phyloP scores from a whole-genome alignment of 2,113 vertebrate species.

The Semnopithecus entellus region DNA sequence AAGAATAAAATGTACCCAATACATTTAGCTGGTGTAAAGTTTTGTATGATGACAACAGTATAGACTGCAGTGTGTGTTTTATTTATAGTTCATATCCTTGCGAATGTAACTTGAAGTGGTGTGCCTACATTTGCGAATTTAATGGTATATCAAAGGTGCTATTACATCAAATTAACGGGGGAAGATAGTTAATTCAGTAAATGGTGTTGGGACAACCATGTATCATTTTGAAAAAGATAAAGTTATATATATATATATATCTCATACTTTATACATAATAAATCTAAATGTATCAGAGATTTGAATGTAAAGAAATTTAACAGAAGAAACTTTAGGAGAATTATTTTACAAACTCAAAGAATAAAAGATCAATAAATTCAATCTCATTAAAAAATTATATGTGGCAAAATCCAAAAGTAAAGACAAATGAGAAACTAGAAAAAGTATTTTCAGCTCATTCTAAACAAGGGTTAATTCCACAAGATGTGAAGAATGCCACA shows the following conservation, averaged over 20 bases:
- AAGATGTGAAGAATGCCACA: not conserved
- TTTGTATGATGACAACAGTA: not conserved
- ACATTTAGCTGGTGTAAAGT: not conserved
- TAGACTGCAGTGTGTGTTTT: not conserved
- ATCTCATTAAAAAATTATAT: not conserved
- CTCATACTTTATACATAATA: not conserved
- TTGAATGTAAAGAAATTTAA: not conserved
- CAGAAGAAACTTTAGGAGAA: not conserved
- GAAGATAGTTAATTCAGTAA: not conserved
- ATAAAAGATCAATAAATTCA: not conserved
- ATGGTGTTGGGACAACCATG: not conserved
- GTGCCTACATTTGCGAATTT: not conserved
- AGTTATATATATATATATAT: not conserved
- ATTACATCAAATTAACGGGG: not conserved
- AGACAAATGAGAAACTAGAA: slow-evolving; percentile 9
- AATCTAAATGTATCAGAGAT: not conserved
- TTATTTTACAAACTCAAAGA: not conserved
- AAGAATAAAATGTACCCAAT: no score
- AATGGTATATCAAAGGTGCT: not conserved
- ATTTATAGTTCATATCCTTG: not conserved
- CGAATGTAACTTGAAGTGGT: not conserved
- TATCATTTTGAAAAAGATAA: not conserved
- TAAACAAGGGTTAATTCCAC: not conserved
- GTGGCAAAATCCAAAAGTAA: not conserved
- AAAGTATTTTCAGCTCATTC: slow-evolving; percentile 5